These are phyloP conservation scores for Volucella zonaria DNA, from an alignment of 2,888 invertebrate genomes.

Conservation along the genomic window DNA sequence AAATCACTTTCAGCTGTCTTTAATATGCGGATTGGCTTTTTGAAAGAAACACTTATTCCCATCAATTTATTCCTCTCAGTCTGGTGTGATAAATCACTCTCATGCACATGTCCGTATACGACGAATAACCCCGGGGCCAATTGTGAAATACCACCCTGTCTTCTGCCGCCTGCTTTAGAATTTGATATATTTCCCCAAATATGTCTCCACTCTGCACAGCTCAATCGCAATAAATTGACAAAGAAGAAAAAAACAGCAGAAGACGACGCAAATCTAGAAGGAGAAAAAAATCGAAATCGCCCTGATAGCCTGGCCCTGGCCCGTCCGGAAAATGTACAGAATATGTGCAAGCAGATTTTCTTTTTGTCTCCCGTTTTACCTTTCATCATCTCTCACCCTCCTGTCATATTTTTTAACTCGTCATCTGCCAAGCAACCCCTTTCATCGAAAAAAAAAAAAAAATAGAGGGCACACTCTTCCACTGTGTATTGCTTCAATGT, in stretches of 20 bases:
- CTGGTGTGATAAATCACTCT: slow-evolving; percentile 56
- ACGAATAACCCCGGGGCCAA: slow-evolving; percentile 18
- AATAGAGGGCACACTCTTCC: slow-evolving; percentile 45
- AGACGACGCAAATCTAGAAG: background rate
- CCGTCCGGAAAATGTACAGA: slow-evolving; percentile 71
- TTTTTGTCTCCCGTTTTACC: slow-evolving; percentile 13
- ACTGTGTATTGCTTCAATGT: slow-evolving; percentile 46
- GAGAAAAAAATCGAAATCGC: slow-evolving; percentile 37
- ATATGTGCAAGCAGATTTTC: slow-evolving; percentile 55
- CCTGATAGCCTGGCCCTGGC: background rate
- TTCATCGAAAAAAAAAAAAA: slow-evolving; percentile 12
- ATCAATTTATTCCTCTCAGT: slow-evolving; percentile 2
- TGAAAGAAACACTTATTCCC: slow-evolving; percentile 22
- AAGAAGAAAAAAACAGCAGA: slow-evolving; percentile 13
- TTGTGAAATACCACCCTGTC: slow-evolving; percentile 37
- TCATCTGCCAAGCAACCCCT: slow-evolving; percentile 68
- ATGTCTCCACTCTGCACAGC: slow-evolving; percentile 56
- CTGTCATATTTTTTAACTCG: slow-evolving; percentile 70
- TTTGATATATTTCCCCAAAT: slow-evolving; percentile 69
- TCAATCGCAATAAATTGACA: slow-evolving; percentile 68
- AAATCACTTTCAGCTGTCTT: slow-evolving; percentile 1
- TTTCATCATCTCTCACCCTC: slow-evolving; percentile 15
- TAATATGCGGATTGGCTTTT: slow-evolving; percentile 22
- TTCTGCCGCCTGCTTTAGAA: slow-evolving; percentile 65
- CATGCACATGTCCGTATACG: slow-evolving; percentile 61